These are phyloP conservation scores for Acanthurus lineatus DNA, from an alignment of 2,797 vertebrate genomes.

Conservation along the genomic window DNA sequence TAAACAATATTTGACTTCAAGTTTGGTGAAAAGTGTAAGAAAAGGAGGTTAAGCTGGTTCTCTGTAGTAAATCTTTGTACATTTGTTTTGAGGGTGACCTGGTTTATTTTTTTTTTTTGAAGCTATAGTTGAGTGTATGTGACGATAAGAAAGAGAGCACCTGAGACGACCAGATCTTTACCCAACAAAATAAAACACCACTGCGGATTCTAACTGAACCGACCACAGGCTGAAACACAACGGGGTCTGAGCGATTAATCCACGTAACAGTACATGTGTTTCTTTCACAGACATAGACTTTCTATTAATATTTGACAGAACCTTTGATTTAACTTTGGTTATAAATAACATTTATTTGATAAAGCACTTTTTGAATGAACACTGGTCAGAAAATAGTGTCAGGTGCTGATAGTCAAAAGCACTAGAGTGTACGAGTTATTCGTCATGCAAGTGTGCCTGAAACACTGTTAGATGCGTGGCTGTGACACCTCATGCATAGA, in stretches of 20 bases:
- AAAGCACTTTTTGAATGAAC: slow-evolving; percentile 70
- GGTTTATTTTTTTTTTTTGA: slow-evolving; percentile 41
- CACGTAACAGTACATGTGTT: slow-evolving; percentile 9
- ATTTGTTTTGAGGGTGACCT: slow-evolving; percentile 45
- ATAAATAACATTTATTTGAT: slow-evolving; percentile 55
- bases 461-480: slow-evolving; percentile 65
- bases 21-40: slow-evolving; percentile 71
- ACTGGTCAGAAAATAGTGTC: slow-evolving; percentile 61
- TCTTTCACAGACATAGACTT: slow-evolving; percentile 34
- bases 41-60: slow-evolving; percentile 77
- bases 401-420: slow-evolving; percentile 55
- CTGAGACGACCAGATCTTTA: slow-evolving; percentile 70
- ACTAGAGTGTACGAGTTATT: slow-evolving; percentile 47
- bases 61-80: slow-evolving; percentile 37
- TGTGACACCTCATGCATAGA: slow-evolving; percentile 72
- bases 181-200: slow-evolving; percentile 37
- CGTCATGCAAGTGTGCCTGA: slow-evolving; percentile 76
- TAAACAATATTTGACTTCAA: slow-evolving; percentile 30
- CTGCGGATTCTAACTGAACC: slow-evolving; percentile 36
- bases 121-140: slow-evolving; percentile 38
- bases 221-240: slow-evolving; percentile 23
- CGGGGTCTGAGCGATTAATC: not conserved
- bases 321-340: slow-evolving; percentile 78
- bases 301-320: slow-evolving; percentile 43
- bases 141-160: slow-evolving; percentile 67